phyloP scores from a whole-genome alignment of 2,888 invertebrate genomes.

The Polymixis flavicincta region DNA sequence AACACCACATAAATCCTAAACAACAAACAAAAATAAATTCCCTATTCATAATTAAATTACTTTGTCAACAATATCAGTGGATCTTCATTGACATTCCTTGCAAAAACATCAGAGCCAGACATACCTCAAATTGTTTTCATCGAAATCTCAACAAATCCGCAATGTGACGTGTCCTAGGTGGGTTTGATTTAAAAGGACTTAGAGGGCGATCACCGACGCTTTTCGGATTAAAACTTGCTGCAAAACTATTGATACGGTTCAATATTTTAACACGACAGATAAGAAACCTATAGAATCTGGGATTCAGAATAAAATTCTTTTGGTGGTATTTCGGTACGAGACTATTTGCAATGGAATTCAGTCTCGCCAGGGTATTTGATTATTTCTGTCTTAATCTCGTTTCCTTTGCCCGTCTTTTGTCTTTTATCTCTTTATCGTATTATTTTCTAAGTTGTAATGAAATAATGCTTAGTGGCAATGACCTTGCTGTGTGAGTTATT shows the following conservation, averaged over 20 bases:
- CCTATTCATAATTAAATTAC: slow-evolving; percentile 41
- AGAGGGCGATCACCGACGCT: slow-evolving; percentile 63
- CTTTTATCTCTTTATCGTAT: slow-evolving; percentile 17
- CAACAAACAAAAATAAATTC: slow-evolving; percentile 38
- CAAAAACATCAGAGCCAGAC: slow-evolving; percentile 34
- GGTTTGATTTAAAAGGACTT: slow-evolving; percentile 77
- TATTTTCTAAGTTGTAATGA: slow-evolving; percentile 46
- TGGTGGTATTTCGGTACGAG: slow-evolving; percentile 3
- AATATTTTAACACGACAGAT: slow-evolving; percentile 45
- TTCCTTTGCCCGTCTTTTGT: slow-evolving; percentile 31
- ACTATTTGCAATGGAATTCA: slow-evolving; percentile 15
- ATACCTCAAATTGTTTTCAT: slow-evolving; percentile 42
- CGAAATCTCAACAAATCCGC: slow-evolving; percentile 62
- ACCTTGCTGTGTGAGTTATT: neutral
- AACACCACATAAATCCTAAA: slow-evolving; percentile 10
- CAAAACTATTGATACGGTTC: slow-evolving; percentile 52
- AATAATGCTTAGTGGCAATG: slow-evolving; percentile 22
- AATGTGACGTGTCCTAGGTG: slow-evolving; percentile 54
- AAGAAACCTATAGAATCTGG: slow-evolving; percentile 39
- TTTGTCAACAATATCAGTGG: slow-evolving; percentile 44
- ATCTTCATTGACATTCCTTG: slow-evolving; percentile 44
- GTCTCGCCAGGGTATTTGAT: slow-evolving; percentile 37
- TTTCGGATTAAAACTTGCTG: slow-evolving; percentile 65
- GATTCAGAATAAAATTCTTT: slow-evolving; percentile 26
- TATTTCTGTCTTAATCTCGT: slow-evolving; percentile 42